Evolutionary conservation across 2,888 invertebrate genomes (phyloP).

Genomic region (Stegana nigrithorax): DNA sequence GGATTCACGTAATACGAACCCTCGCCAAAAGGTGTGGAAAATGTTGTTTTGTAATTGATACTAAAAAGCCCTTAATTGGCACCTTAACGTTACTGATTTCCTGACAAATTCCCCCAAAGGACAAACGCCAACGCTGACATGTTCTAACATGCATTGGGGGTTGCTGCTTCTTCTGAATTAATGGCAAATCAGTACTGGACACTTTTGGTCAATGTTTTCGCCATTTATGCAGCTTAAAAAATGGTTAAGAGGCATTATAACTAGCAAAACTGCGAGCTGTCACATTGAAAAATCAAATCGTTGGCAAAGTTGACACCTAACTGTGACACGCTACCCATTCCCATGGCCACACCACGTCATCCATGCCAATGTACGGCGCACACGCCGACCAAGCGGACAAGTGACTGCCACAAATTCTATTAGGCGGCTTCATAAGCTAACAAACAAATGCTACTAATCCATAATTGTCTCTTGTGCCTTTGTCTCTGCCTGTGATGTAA

Average conservation of each 20-base stretch:
- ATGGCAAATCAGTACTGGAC: not conserved
- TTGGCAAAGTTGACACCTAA: not conserved
- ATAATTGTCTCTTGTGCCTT: slow-evolving; percentile 55
- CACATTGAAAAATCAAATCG: slow-evolving; percentile 14
- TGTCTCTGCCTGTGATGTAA: too few species aligned
- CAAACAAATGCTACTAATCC: slow-evolving; percentile 63
- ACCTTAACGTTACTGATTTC: slow-evolving; percentile 66
- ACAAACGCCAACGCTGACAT: slow-evolving; percentile 33
- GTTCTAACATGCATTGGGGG: too few species aligned
- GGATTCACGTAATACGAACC: slow-evolving; percentile 11
- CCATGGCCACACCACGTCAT: too few species aligned
- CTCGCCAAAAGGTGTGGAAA: slow-evolving; percentile 56
- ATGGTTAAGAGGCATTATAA: slow-evolving; percentile 11
- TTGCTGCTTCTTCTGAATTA: too few species aligned
- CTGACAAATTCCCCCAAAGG: slow-evolving; percentile 64
- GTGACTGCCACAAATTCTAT: slow-evolving; percentile 21
- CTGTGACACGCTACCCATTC: not conserved
- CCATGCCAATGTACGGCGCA: slow-evolving; percentile 8
- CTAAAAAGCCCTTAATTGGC: slow-evolving; percentile 69
- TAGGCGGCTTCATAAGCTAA: slow-evolving; percentile 8
- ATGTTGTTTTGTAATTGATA: slow-evolving; percentile 69
- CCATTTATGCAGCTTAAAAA: slow-evolving; percentile 16
- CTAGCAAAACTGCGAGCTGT: not conserved
- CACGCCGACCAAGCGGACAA: slow-evolving; percentile 8
- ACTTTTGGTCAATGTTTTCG: slow-evolving; percentile 12